Evolutionary conservation across 2,797 vertebrate genomes (phyloP).

Genomic region (Parotocinclus haroldoi): DNA sequence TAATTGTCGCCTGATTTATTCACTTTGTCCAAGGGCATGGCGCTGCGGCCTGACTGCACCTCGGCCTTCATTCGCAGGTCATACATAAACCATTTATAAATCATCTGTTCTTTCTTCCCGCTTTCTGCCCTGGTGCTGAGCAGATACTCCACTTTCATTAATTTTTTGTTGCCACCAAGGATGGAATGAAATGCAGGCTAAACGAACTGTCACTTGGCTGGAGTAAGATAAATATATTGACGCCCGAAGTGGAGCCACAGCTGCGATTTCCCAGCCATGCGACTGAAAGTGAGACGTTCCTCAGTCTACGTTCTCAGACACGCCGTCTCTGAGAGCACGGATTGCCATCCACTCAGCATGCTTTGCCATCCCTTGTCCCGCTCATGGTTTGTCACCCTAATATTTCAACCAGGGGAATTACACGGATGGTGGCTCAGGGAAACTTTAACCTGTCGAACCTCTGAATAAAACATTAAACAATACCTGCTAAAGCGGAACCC

Average conservation of each 20-base stretch:
- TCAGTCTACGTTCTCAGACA: neutral
- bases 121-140: conserved; percentile 61
- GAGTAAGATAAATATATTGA: conserved; percentile 74
- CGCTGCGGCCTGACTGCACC: conserved; percentile 40
- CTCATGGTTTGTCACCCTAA: conserved; percentile 49
- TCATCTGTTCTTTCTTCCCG: conserved; percentile 38
- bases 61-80: conserved; percentile 62
- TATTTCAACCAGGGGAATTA: conserved; percentile 59
- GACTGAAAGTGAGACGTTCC: conserved; percentile 31
- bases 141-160: conserved; percentile 60
- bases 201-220: conserved; percentile 71
- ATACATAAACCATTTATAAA: conserved; percentile 65
- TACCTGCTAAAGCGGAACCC: conserved; percentile 65
- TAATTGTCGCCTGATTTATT: conserved; percentile 82
- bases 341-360: conserved; percentile 13
- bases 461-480: conserved; percentile 79
- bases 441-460: conserved; percentile 66
- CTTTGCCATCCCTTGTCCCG: conserved; percentile 22
- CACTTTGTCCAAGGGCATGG: conserved; percentile 71
- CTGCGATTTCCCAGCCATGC: conserved; percentile 26
- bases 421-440: conserved; percentile 52
- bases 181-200: conserved; percentile 69
- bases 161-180: conserved; percentile 47
- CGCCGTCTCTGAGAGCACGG: neutral
- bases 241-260: conserved; percentile 48